A percentile compares a stretch with the other conserved stretches of the same genome.
Conservation (phyloP, 2,797 vertebrate species). For the Pterois miles region DNA sequence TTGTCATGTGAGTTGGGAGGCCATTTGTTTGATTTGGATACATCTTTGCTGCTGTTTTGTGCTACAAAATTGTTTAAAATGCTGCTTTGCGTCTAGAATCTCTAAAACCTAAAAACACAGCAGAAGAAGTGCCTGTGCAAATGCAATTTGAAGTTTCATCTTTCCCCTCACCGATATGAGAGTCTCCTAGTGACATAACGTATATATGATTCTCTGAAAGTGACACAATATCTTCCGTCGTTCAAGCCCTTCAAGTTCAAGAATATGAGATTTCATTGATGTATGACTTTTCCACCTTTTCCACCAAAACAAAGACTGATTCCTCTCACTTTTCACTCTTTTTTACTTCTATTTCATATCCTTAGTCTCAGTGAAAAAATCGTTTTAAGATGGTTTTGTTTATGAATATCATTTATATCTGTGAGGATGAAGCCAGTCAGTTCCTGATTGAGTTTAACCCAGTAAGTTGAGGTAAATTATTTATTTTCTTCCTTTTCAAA, state of each 20-base stretch:
- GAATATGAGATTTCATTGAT: slow-evolving; percentile 43
- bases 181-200: not conserved
- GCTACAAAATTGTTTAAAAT: slow-evolving; percentile 33
- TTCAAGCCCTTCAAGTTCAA: slow-evolving; percentile 28
- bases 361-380: not conserved
- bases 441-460: not conserved
- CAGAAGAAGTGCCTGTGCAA: not conserved
- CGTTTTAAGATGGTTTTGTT: not conserved
- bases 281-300: slow-evolving; percentile 8
- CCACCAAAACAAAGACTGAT: slow-evolving; percentile 23
- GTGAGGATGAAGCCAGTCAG: not conserved
- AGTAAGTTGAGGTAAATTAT: not conserved
- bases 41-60: slow-evolving; percentile 42
- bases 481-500: slow-evolving; percentile 8
- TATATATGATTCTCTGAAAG: slow-evolving; percentile 2
- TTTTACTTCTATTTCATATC: not conserved
- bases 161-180: not conserved
- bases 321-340: not conserved
- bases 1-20: slow-evolving; percentile 45
- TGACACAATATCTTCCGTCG: slow-evolving; percentile 19
- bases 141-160: slow-evolving; percentile 12
- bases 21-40: slow-evolving; percentile 51
- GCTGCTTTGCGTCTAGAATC: slow-evolving; percentile 12
- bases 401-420: slow-evolving; percentile 6
- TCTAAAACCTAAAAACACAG: not conserved